A percentile compares a stretch with the other conserved stretches of the same genome.
These are phyloP conservation scores for Acrocephalus scirpaceus DNA, from an alignment of 2,797 vertebrate genomes.

Conservation along the genomic window DNA sequence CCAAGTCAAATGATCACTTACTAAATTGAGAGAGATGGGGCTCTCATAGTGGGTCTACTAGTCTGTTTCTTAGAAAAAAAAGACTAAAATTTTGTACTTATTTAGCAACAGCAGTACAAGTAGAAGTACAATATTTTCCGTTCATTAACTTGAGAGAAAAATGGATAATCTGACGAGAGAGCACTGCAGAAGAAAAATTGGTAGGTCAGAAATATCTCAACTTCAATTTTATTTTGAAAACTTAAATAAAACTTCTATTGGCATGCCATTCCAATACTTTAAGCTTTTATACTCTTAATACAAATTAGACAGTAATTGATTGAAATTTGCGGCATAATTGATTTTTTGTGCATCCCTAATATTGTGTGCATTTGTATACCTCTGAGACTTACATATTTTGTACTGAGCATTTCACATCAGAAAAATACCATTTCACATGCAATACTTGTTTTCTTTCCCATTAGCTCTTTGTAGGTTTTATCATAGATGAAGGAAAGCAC, in stretches of 20 bases:
- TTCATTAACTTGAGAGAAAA: not conserved
- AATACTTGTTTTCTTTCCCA: not conserved
- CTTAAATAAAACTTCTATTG: not conserved
- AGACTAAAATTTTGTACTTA: not conserved
- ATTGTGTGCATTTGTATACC: not conserved
- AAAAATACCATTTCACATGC: not conserved
- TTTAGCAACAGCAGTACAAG: not conserved
- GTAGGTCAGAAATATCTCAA: not conserved
- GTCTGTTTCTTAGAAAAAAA: not conserved
- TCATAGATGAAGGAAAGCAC: not conserved
- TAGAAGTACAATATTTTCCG: not conserved
- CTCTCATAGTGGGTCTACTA: not conserved
- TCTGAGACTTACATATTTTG: not conserved
- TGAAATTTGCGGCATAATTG: not conserved
- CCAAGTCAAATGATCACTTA: not conserved
- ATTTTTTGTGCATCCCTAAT: not conserved
- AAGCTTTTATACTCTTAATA: not conserved
- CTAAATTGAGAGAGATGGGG: not conserved
- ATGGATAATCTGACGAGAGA: not conserved
- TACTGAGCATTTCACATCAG: not conserved
- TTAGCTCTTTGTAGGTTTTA: not conserved
- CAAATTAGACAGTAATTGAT: not conserved
- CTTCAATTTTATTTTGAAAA: not conserved
- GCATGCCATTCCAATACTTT: not conserved
- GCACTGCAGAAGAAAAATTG: not conserved